Evolutionary conservation across 1,140 invertebrate genomes (phyloP), one percentile per base, ranked within the genome.

Genomic region (Paraescarpia echinospica): DNA sequence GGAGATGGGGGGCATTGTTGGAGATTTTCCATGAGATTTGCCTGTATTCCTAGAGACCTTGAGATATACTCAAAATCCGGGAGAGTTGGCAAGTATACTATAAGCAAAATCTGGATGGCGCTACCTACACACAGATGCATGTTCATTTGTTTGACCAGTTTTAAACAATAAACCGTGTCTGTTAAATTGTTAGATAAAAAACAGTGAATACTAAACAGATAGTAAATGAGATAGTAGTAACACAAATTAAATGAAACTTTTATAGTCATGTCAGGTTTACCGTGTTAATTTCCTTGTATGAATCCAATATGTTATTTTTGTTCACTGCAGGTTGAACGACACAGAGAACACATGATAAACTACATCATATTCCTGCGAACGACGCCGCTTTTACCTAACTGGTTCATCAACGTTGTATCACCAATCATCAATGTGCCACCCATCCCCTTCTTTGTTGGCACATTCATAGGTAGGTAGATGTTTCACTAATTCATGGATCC

Each of bases 341-440:
- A 99, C 95, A 97, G 97, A 94, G 97, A 98, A 93, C 97, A 99
- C 96, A 96, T 99, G 92, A 97, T 99, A 27, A 99, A 99, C 96
- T 99, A 99, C 95, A 99, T 99, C 94, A 97, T 99, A 94, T 99
- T 99, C 96, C 97, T 99, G 89, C 97, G 99, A 94, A 98, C 99
- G 93, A 99, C 99, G 31, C 99, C 99, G 91, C 98, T 99, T 94
- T 96, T 99, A 92, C 99, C 99, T 8, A 99, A 99, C 96, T 99
- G 99, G 99, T 99, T 99, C 96, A 99, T 99, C 94, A 99, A 99
- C 96, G 97, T 99, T 94, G 97, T 98, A 5, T 98, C 99, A 93
- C 99, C 99, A 41, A 98, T 99, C 31, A 98, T 99, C 93, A 98
- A 98, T 94, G 99, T 99, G 34, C 98, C 99, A 33, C 95, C 99